phyloP scores from a whole-genome alignment of 1,140 invertebrate genomes.

The Temnothorax longispinosus region DNA sequence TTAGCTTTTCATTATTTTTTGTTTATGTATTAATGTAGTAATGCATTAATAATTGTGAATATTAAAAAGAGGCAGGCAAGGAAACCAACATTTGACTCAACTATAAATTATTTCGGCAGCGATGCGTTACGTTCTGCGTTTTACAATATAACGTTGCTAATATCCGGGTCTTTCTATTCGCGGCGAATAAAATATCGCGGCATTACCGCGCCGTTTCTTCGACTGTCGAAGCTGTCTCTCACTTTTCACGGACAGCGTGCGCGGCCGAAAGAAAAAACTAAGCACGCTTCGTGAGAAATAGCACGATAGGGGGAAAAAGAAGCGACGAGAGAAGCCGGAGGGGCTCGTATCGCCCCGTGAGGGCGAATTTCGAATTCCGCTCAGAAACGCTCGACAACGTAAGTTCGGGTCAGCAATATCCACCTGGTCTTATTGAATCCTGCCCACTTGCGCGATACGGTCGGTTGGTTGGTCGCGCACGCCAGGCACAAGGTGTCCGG shows the following conservation, averaged over 20 bases:
- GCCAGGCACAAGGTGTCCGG: constrained; percentile 50
- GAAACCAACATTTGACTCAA: neutral
- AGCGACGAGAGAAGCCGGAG: neutral
- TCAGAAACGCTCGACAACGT: constrained; percentile 66
- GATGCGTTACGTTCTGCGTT: neutral
- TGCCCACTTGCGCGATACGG: constrained; percentile 62
- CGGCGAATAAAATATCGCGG: constrained; percentile 2
- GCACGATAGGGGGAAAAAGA: neutral
- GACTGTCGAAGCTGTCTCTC: constrained; percentile 33
- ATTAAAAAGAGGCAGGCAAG: neutral
- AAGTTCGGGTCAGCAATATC: constrained; percentile 77
- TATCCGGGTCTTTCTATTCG: constrained; percentile 31
- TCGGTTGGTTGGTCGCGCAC: constrained; percentile 42
- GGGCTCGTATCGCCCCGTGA: neutral
- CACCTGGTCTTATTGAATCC: constrained; percentile 77
- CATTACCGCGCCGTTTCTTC: constrained; percentile 40
- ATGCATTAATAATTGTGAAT: neutral
- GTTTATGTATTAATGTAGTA: neutral
- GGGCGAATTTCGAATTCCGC: constrained; percentile 73
- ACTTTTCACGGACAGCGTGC: constrained; percentile 16
- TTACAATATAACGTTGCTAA: constrained; percentile 1
- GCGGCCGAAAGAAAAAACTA: neutral
- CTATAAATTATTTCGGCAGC: constrained; percentile 13
- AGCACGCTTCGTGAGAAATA: constrained; percentile 1
- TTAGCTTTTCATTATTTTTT: constrained; percentile 2